Conservation (phyloP, 2,113 vertebrate species). For the Chionodraco myersi region DNA sequence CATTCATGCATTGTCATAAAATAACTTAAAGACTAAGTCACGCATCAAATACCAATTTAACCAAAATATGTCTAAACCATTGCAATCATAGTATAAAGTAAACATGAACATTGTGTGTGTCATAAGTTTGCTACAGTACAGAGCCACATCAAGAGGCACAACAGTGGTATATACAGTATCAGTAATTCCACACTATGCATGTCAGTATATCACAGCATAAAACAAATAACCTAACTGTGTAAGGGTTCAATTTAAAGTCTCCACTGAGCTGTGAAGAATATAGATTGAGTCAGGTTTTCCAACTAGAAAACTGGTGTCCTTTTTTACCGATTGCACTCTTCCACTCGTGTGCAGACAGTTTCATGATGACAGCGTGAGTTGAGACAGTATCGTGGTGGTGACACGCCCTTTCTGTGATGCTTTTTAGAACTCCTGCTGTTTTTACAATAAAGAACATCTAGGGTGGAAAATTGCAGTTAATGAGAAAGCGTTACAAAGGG, state of each 20-base stretch:
- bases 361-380: conserved; percentile 41
- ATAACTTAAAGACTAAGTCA: background rate
- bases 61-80: background rate
- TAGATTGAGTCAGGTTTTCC: conserved; percentile 67
- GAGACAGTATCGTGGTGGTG: conserved; percentile 25
- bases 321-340: conserved; percentile 41
- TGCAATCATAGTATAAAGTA: background rate
- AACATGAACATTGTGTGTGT: background rate
- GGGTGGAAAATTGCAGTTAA: conserved; percentile 42
- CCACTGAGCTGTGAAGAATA: conserved; percentile 61
- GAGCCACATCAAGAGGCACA: background rate
- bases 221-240: conserved; percentile 67
- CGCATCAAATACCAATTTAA: background rate
- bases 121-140: background rate
- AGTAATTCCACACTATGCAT: conserved; percentile 41
- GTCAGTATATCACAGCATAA: conserved; percentile 37
- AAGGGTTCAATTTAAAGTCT: conserved; percentile 64
- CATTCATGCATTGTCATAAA: background rate
- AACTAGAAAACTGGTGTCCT: conserved; percentile 40
- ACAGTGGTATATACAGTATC: conserved; percentile 4
- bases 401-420: conserved; percentile 22
- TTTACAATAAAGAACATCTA: conserved; percentile 12
- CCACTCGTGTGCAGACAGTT: conserved; percentile 36
- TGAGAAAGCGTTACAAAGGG: conserved; percentile 22
- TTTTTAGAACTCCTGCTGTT: conserved; percentile 33